These are phyloP conservation scores for Drosophila melanocephala DNA, from an alignment of 2,888 invertebrate species.

Conservation along the genomic window DNA sequence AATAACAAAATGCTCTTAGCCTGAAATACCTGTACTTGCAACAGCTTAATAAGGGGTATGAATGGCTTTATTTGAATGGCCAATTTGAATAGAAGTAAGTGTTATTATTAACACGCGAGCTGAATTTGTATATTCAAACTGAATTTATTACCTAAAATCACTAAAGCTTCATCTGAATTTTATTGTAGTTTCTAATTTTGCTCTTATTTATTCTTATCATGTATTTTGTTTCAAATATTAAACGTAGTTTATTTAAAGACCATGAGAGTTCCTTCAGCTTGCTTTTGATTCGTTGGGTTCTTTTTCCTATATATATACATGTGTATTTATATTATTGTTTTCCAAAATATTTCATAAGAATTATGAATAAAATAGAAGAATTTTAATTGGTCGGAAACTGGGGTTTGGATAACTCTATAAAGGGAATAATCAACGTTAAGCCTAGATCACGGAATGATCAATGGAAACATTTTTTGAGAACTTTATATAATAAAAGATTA, in stretches of 20 bases:
- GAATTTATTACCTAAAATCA: not conserved
- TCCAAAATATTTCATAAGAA: too few species aligned
- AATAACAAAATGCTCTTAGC: conserved; percentile 29
- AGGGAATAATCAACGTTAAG: not conserved
- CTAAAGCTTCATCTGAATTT: not conserved
- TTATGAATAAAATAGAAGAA: too few species aligned
- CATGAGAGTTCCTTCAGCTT: not conserved
- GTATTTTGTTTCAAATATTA: not conserved
- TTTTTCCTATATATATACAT: too few species aligned
- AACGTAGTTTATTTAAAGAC: not conserved
- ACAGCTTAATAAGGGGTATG: conserved; percentile 6
- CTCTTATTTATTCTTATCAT: not conserved
- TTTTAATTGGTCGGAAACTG: too few species aligned
- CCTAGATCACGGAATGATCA: not conserved
- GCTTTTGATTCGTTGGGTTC: not conserved
- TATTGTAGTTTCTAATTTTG: not conserved
- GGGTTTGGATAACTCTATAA: not conserved
- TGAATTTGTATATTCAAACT: not conserved
- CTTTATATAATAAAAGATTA: not conserved
- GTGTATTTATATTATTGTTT: not conserved
- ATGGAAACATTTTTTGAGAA: not conserved
- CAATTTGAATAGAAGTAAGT: not conserved
- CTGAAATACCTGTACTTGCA: conserved; percentile 19
- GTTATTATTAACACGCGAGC: not conserved
- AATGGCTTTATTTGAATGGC: too few species aligned